phyloP scores from a whole-genome alignment of 1,140 invertebrate genomes.

The Nasonia longicornis region DNA sequence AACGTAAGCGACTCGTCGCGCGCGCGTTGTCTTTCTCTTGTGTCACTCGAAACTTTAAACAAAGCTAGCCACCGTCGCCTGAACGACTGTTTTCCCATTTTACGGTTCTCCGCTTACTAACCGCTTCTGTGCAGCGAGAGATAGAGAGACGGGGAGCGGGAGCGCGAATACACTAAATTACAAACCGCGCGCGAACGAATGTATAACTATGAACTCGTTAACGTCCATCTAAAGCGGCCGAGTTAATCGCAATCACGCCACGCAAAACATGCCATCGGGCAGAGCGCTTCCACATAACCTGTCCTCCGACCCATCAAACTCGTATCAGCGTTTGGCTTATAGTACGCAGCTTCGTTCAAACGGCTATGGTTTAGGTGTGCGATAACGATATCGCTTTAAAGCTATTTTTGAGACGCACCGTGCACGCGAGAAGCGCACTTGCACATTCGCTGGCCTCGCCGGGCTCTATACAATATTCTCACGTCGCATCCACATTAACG shows the following conservation, averaged over 20 bases:
- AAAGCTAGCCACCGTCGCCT: constrained; percentile 19
- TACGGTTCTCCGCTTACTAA: constrained; percentile 28
- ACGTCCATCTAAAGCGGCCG: not conserved
- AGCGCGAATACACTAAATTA: constrained; percentile 36
- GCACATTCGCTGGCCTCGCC: too few relatives aligned
- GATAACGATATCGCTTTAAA: too few relatives aligned
- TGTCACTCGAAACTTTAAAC: constrained; percentile 40
- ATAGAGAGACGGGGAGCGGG: not conserved
- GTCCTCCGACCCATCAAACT: constrained; percentile 14
- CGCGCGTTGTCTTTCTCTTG: not conserved
- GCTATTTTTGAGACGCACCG: too few relatives aligned
- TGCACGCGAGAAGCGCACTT: too few relatives aligned
- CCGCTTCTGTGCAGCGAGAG: not conserved
- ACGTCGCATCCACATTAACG: too few relatives aligned
- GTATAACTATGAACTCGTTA: constrained; percentile 34
- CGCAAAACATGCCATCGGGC: not conserved
- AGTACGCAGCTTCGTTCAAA: not conserved
- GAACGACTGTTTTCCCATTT: constrained; percentile 31
- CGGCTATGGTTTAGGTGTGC: too few relatives aligned
- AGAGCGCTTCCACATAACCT: not conserved
- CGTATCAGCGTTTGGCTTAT: not conserved
- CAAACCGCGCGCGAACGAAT: constrained; percentile 11
- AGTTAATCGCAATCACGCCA: constrained; percentile 27
- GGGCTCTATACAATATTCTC: too few relatives aligned
- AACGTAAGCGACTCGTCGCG: not conserved